Percentiles rank a stretch among this genome's conserved stretches.
phyloP scores from a whole-genome alignment of 2,797 vertebrate species.

The Amblyraja radiata region DNA sequence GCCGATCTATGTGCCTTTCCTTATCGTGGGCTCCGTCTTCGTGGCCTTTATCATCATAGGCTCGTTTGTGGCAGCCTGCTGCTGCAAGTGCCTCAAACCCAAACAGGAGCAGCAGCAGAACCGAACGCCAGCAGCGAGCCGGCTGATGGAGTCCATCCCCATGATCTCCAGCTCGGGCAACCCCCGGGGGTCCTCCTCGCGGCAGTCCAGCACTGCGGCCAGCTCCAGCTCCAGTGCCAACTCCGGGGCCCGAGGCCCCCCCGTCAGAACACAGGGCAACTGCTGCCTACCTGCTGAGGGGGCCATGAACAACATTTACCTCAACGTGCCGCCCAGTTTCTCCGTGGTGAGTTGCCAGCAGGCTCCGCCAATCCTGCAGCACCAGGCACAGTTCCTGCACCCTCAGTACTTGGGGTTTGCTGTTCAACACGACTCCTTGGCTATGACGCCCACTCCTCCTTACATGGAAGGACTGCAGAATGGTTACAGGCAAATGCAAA shows the following conservation, averaged over 20 bases:
- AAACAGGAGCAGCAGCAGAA: constrained; percentile 85
- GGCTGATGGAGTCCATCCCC: constrained; percentile 89
- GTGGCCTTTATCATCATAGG: constrained; percentile 92
- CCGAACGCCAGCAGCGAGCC: constrained; percentile 60
- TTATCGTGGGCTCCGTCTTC: constrained; percentile 93
- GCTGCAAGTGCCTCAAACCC: constrained; percentile 90
- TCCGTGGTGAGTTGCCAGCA: constrained; percentile 96
- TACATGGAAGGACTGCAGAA: constrained; percentile 78
- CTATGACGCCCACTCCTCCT: constrained; percentile 61
- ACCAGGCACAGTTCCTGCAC: constrained; percentile 89
- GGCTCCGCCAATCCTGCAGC: constrained; percentile 89
- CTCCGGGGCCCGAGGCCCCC: constrained; percentile 61
- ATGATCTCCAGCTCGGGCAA: constrained; percentile 89
- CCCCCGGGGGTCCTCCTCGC: constrained; percentile 85
- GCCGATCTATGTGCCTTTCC: constrained; percentile 95
- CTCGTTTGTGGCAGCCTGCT: constrained; percentile 87
- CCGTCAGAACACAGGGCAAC: constrained; percentile 82
- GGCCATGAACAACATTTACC: constrained; percentile 80
- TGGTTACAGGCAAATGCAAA: constrained; percentile 80
- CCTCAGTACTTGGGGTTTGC: constrained; percentile 88
- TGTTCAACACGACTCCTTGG: constrained; percentile 69
- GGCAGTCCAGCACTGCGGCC: constrained; percentile 91
- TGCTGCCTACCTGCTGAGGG: constrained; percentile 82
- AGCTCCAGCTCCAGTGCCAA: constrained; percentile 93
- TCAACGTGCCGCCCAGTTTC: constrained; percentile 97